These are phyloP conservation scores for Tenthredo scrophulariae DNA, from an alignment of 2,888 invertebrate genomes.

Conservation along the genomic window DNA sequence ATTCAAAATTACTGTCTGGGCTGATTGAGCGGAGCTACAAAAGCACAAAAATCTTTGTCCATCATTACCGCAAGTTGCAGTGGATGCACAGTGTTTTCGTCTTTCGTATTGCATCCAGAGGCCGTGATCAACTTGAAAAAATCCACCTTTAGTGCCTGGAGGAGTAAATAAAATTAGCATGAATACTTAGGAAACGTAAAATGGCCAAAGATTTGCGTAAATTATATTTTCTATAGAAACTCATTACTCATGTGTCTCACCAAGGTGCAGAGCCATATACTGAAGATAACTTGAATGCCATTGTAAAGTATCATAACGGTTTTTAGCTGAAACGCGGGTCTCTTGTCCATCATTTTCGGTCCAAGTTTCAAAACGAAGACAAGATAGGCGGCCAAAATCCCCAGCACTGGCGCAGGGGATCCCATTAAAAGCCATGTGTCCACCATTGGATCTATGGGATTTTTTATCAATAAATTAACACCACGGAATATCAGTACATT, in stretches of 20 bases:
- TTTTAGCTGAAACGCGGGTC: conserved; percentile 87
- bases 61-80: conserved; percentile 64
- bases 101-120: conserved; percentile 52
- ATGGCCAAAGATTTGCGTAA: not conserved
- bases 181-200: not conserved
- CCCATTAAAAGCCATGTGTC: conserved; percentile 90
- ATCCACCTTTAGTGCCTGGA: conserved; percentile 56
- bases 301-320: conserved; percentile 89
- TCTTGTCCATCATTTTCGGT: conserved; percentile 87
- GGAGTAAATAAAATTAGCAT: not conserved
- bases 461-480: not conserved
- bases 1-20: not conserved
- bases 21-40: conserved; percentile 2
- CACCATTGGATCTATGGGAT: conserved; percentile 84
- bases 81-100: conserved; percentile 56
- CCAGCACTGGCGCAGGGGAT: conserved; percentile 85
- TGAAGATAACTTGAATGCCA: conserved; percentile 92
- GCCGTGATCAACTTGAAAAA: conserved; percentile 57
- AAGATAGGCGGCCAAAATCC: conserved; percentile 84
- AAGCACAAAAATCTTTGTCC: not conserved
- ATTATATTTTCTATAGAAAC: conserved; percentile 1
- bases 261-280: conserved; percentile 84
- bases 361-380: conserved; percentile 88
- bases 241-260: conserved; percentile 66
- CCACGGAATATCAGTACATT: not conserved